Percentiles rank a stretch among this genome's conserved stretches.
phyloP scores from a whole-genome alignment of 2,797 vertebrate genomes.

The Poecilia gillii region DNA sequence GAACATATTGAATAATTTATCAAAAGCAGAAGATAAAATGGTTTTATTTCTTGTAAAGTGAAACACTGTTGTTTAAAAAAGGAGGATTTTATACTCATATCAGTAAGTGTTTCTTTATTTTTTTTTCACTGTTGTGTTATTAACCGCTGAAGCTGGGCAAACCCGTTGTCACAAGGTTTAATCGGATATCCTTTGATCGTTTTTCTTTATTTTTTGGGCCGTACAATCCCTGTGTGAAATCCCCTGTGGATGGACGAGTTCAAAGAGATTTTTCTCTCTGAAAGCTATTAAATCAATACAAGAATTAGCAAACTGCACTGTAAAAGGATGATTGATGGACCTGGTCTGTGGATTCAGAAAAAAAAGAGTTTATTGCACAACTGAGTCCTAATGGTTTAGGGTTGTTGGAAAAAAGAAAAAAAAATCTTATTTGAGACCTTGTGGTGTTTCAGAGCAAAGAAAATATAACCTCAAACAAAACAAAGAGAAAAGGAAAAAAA shows the following conservation, averaged over 20 bases:
- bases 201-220: conserved; percentile 35
- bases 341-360: conserved; percentile 62
- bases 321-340: conserved; percentile 65
- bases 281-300: conserved; percentile 64
- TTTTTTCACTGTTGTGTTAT: conserved; percentile 54
- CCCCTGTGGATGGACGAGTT: conserved; percentile 51
- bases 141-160: conserved; percentile 74
- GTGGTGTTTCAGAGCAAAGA: conserved; percentile 55
- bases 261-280: conserved; percentile 64
- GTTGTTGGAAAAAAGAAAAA: conserved; percentile 50
- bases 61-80: conserved; percentile 73
- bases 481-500: conserved; percentile 19
- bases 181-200: conserved; percentile 66
- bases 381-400: conserved; percentile 68
- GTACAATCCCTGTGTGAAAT: conserved; percentile 70
- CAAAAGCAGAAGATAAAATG: conserved; percentile 73
- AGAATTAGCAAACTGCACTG: conserved; percentile 70
- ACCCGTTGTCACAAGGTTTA: conserved; percentile 72
- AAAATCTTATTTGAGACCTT: conserved; percentile 60
- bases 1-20: conserved; percentile 83
- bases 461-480: conserved; percentile 20
- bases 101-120: conserved; percentile 64
- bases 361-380: conserved; percentile 61
- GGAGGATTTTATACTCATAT: conserved; percentile 79
- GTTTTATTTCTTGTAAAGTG: conserved; percentile 83